Conservation (phyloP, 1,140 invertebrate species). For the Coptotermes formosanus region DNA sequence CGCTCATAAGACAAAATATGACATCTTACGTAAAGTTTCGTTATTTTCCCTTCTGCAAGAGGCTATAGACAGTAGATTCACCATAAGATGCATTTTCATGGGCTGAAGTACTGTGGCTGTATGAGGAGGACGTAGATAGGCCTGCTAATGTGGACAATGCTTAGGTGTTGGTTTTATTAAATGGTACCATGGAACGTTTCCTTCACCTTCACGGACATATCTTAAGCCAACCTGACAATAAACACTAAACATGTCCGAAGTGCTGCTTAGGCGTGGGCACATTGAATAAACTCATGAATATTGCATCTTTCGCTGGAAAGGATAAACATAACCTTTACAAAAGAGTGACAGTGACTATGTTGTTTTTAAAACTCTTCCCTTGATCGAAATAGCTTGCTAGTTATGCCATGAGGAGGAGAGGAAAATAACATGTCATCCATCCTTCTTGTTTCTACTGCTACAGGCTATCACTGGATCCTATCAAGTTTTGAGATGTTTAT, state of each 20-base stretch:
- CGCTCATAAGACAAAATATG: too few species aligned
- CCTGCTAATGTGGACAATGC: not conserved
- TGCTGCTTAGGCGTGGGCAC: slow-evolving; percentile 4
- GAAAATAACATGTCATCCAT: not conserved
- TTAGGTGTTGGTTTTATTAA: not conserved
- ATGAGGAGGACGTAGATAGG: not conserved
- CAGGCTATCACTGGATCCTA: not conserved
- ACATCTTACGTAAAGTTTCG: too few species aligned
- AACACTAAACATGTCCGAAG: slow-evolving; percentile 7
- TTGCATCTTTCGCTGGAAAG: not conserved
- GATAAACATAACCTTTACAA: slow-evolving; percentile 17
- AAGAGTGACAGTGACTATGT: slow-evolving; percentile 7
- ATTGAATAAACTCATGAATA: slow-evolving; percentile 16
- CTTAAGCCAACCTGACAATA: not conserved
- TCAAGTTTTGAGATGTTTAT: not conserved
- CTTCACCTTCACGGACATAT: not conserved
- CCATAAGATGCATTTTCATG: too few species aligned
- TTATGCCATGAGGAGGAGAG: not conserved
- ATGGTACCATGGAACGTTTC: not conserved
- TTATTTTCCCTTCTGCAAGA: too few species aligned
- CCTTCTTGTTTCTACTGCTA: not conserved
- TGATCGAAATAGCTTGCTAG: not conserved
- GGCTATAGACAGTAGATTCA: too few species aligned
- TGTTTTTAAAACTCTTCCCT: slow-evolving; percentile 13
- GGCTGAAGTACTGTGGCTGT: too few species aligned